Percentiles rank a stretch among this genome's conserved stretches.
Evolutionary conservation across 2,888 invertebrate species (phyloP).

Genomic region (Cylloceria caligata): DNA sequence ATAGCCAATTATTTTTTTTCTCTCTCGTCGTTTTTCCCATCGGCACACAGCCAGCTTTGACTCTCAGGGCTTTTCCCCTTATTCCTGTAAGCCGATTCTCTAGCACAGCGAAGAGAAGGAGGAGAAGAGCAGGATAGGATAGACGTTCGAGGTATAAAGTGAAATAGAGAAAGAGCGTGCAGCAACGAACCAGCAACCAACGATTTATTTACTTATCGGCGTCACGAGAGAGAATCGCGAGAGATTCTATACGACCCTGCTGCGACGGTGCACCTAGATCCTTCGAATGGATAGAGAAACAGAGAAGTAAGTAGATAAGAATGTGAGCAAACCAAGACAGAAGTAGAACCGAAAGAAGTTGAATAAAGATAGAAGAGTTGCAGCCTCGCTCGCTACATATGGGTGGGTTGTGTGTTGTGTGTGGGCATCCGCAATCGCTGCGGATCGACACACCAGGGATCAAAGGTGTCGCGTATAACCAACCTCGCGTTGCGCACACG

Average conservation of each 20-base stretch:
- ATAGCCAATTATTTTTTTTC: constrained; percentile 13
- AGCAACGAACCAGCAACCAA: constrained; percentile 23
- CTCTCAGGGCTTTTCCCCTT: constrained; percentile 31
- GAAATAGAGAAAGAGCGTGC: constrained; percentile 5
- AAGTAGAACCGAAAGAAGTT: neutral
- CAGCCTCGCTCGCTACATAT: neutral
- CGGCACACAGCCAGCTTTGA: constrained; percentile 42
- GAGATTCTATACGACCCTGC: constrained; percentile 33
- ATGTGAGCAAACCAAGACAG: constrained; percentile 2
- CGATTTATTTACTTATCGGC: constrained; percentile 67
- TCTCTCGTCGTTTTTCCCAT: neutral
- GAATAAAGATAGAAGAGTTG: constrained; percentile 16
- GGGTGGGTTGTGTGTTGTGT: constrained; percentile 25
- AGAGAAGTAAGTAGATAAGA: constrained; percentile 44
- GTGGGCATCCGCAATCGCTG: constrained; percentile 61
- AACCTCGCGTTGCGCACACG: constrained; percentile 46
- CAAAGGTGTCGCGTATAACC: constrained; percentile 61
- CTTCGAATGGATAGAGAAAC: constrained; percentile 33
- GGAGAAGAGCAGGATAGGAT: constrained; percentile 13
- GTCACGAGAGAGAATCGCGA: constrained; percentile 57
- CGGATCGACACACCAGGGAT: constrained; percentile 64
- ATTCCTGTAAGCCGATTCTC: constrained; percentile 62
- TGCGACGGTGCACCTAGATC: constrained; percentile 16
- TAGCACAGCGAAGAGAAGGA: constrained; percentile 24
- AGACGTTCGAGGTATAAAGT: neutral